These are phyloP conservation scores for Temnothorax longispinosus DNA, from an alignment of 1,140 invertebrate species.

Conservation along the genomic window DNA sequence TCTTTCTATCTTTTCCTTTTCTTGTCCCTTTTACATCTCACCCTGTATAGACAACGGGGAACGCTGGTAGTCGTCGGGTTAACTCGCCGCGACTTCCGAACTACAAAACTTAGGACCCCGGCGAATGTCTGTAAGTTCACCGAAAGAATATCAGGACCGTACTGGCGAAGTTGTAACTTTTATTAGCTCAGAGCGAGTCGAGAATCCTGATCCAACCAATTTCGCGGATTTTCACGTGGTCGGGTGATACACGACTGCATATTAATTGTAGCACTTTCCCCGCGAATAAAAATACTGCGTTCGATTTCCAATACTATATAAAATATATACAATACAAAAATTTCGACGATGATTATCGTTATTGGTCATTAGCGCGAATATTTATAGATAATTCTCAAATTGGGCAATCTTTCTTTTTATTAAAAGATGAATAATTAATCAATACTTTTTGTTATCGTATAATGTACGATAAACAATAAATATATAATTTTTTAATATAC, in stretches of 20 bases:
- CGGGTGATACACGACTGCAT: neutral
- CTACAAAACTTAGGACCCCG: slow-evolving; percentile 24
- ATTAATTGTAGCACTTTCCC: neutral
- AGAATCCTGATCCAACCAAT: slow-evolving; percentile 19
- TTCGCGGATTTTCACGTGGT: slow-evolving; percentile 21
- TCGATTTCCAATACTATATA: neutral
- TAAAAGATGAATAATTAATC: neutral
- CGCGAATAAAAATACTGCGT: neutral
- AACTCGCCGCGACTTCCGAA: slow-evolving; percentile 43
- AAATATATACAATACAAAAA: neutral
- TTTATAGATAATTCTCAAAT: neutral
- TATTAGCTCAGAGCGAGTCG: slow-evolving; percentile 31
- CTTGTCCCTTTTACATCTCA: neutral
- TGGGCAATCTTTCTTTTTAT: neutral
- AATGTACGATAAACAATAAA: neutral
- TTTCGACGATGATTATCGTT: neutral
- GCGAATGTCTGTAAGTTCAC: slow-evolving; percentile 31
- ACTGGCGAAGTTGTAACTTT: slow-evolving; percentile 33
- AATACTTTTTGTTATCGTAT: neutral
- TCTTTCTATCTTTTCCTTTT: neutral
- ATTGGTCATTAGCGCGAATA: neutral
- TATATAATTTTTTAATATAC: neutral
- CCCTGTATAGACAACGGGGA: neutral
- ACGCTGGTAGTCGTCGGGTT: slow-evolving; percentile 16
- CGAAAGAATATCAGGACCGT: slow-evolving; percentile 41